phyloP scores from a whole-genome alignment of 2,113 vertebrate species.

The Gila orcuttii region DNA sequence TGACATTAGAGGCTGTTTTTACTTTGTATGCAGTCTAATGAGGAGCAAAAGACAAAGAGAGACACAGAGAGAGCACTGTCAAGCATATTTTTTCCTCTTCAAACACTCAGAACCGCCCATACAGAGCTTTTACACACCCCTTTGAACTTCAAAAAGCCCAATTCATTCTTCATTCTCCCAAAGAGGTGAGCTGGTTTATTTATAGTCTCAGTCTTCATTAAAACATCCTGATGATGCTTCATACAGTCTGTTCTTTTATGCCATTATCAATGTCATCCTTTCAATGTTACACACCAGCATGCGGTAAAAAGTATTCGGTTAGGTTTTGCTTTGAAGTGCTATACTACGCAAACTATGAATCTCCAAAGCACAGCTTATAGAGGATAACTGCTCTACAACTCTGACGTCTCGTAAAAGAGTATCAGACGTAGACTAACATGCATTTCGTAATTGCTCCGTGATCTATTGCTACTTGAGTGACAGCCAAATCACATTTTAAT shows the following conservation, averaged over 20 bases:
- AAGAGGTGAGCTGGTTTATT: slow-evolving; percentile 71
- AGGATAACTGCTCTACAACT: not conserved
- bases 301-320: slow-evolving; percentile 17
- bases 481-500: slow-evolving; percentile 15
- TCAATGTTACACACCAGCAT: not conserved
- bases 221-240: slow-evolving; percentile 42
- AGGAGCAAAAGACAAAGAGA: slow-evolving; percentile 67
- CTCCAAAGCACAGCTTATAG: slow-evolving; percentile 8
- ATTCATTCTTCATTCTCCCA: slow-evolving; percentile 70
- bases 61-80: slow-evolving; percentile 1
- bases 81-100: slow-evolving; percentile 72
- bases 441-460: not conserved
- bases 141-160: slow-evolving; percentile 78
- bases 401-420: slow-evolving; percentile 13
- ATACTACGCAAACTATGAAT: not conserved
- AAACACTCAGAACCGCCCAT: slow-evolving; percentile 76
- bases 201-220: slow-evolving; percentile 64
- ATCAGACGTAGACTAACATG: not conserved
- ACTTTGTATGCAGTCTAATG: slow-evolving; percentile 83
- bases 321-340: not conserved
- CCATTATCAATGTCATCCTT: slow-evolving; percentile 1
- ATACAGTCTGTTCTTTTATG: not conserved
- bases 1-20: slow-evolving; percentile 87
- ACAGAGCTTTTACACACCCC: slow-evolving; percentile 74
- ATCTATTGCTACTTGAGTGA: slow-evolving; percentile 12